Conservation (phyloP, 2,888 invertebrate genomes). For the Scaptomyza polygonia region DNA sequence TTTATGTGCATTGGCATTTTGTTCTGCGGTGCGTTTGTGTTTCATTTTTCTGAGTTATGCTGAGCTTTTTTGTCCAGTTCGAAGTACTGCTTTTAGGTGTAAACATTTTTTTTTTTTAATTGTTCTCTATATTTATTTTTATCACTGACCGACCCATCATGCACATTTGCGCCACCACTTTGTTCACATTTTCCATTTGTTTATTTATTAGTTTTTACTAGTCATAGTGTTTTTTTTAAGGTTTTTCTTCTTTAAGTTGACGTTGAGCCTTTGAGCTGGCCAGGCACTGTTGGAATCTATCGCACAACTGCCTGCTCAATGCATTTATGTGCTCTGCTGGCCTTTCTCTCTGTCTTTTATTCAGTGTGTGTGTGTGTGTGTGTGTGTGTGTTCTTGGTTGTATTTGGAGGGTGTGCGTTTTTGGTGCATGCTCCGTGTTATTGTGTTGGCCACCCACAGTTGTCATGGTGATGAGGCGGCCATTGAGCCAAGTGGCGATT, state of each 20-base stretch:
- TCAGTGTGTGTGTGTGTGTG: neutral
- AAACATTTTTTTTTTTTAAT: neutral
- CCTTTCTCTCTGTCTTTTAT: neutral
- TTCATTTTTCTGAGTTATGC: conserved; percentile 5
- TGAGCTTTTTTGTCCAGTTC: conserved; percentile 8
- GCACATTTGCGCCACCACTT: conserved; percentile 16
- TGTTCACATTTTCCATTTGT: conserved; percentile 30
- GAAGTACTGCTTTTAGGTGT: conserved; percentile 6
- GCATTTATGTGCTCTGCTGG: conserved; percentile 24
- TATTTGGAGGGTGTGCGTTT: conserved; percentile 43
- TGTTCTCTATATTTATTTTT: neutral
- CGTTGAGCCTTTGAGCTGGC: conserved; percentile 23
- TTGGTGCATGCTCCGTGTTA: conserved; percentile 78
- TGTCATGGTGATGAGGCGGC: conserved; percentile 58
- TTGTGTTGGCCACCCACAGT: conserved; percentile 73
- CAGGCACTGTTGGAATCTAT: conserved; percentile 67
- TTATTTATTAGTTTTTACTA: conserved; percentile 22
- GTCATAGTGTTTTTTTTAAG: conserved; percentile 13
- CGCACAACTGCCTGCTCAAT: conserved; percentile 60
- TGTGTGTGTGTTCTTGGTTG: conserved; percentile 9
- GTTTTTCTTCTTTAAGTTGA: conserved; percentile 4
- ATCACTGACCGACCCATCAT: conserved; percentile 14
- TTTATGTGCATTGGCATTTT: conserved; percentile 7
- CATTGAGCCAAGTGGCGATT: conserved; percentile 51
- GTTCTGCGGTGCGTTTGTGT: conserved; percentile 41